These are phyloP conservation scores for Acleris sparsana DNA, from an alignment of 2,888 invertebrate genomes.

Conservation along the genomic window DNA sequence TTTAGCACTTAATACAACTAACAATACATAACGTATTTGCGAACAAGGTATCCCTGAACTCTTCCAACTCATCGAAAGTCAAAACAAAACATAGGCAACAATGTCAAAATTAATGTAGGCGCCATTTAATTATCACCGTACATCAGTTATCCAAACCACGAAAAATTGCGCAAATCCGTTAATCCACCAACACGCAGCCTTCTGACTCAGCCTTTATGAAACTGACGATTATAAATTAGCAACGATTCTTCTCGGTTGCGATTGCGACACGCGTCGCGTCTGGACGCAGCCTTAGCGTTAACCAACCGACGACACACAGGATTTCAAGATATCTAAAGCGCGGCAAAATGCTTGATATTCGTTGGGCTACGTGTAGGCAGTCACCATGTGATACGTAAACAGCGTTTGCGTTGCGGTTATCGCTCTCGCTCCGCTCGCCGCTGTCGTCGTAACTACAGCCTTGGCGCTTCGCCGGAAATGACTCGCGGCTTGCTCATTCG, in stretches of 20 bases:
- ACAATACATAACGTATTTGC: too few relatives aligned
- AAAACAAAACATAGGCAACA: slow-evolving; percentile 18
- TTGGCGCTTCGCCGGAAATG: slow-evolving; percentile 67
- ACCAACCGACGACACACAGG: too few relatives aligned
- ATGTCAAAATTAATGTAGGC: slow-evolving; percentile 38
- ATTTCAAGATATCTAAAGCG: too few relatives aligned
- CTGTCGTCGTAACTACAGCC: not conserved
- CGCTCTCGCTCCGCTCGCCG: not conserved
- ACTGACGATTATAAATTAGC: slow-evolving; percentile 78
- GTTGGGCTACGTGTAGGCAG: too few relatives aligned
- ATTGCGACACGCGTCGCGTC: slow-evolving; percentile 64
- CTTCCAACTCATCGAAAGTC: slow-evolving; percentile 15
- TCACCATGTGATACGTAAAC: too few relatives aligned
- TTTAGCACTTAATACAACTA: too few relatives aligned
- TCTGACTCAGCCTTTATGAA: slow-evolving; percentile 74
- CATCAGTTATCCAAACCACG: slow-evolving; percentile 57
- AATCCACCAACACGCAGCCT: slow-evolving; percentile 61
- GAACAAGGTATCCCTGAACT: not conserved
- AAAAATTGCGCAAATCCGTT: slow-evolving; percentile 55
- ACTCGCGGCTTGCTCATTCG: slow-evolving; percentile 66
- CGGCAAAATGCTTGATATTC: too few relatives aligned
- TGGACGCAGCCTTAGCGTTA: slow-evolving; percentile 18
- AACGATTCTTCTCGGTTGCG: slow-evolving; percentile 70
- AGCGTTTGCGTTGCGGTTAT: not conserved
- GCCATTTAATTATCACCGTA: slow-evolving; percentile 55